phyloP scores from a whole-genome alignment of 2,888 invertebrate species.

The Nymphalis c-album region DNA sequence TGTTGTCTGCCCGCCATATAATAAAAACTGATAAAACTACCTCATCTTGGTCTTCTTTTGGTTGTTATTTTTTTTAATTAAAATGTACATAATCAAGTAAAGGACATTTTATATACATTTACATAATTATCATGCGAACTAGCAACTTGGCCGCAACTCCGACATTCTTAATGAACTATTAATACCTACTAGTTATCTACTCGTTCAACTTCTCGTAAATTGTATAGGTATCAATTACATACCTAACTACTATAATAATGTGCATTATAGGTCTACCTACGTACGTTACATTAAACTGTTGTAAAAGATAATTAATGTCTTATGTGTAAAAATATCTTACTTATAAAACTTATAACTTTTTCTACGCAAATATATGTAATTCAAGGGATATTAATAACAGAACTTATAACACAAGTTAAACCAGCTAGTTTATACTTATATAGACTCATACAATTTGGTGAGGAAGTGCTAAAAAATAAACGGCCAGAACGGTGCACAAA shows the following conservation, averaged over 20 bases:
- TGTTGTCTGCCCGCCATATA: constrained; percentile 47
- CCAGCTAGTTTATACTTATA: constrained; percentile 27
- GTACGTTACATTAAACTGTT: not conserved
- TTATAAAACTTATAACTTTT: constrained; percentile 5
- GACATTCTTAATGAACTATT: constrained; percentile 11
- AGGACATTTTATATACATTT: constrained; percentile 14
- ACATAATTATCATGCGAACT: constrained; percentile 15
- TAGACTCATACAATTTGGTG: constrained; percentile 48
- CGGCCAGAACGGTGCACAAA: constrained; percentile 54
- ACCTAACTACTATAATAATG: not conserved
- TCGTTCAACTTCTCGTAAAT: constrained; percentile 10
- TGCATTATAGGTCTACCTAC: not conserved
- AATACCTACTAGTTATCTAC: constrained; percentile 2
- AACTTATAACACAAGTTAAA: constrained; percentile 16
- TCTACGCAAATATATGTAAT: constrained; percentile 14
- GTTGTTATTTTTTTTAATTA: constrained; percentile 10
- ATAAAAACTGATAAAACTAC: constrained; percentile 46
- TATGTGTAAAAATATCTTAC: not conserved
- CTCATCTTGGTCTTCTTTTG: constrained; percentile 35
- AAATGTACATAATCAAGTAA: constrained; percentile 15
- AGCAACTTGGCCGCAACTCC: constrained; percentile 1
- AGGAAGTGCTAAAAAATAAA: constrained; percentile 61
- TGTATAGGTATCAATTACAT: not conserved
- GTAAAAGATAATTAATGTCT: not conserved
- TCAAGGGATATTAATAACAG: constrained; percentile 15